phyloP scores from a whole-genome alignment of 2,888 invertebrate genomes.

The Mimas tiliae region DNA sequence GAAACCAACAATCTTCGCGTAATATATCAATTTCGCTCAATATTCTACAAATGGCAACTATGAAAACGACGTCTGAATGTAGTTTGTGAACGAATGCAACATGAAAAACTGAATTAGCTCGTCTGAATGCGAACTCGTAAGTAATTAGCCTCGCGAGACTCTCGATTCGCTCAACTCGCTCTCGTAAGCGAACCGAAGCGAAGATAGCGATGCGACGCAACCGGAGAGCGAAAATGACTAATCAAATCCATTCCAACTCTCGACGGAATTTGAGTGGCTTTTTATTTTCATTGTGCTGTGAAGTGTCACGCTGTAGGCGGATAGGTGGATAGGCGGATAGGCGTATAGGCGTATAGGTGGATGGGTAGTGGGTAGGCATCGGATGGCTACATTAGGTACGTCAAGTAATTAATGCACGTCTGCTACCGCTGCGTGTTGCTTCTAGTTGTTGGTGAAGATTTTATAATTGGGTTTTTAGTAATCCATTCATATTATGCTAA shows the following conservation, averaged over 20 bases:
- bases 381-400: constrained; percentile 11
- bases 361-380: constrained; percentile 21
- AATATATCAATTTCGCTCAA: constrained; percentile 29
- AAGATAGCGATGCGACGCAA: constrained; percentile 75
- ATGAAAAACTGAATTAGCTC: constrained; percentile 80
- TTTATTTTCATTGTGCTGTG: constrained; percentile 80
- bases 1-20: constrained; percentile 36
- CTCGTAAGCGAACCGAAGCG: constrained; percentile 79
- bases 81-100: constrained; percentile 67
- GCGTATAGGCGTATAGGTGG: constrained; percentile 1
- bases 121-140: constrained; percentile 81
- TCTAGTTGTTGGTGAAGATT: neutral
- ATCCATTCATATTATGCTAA: neutral
- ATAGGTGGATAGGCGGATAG: constrained; percentile 13
- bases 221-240: constrained; percentile 81
- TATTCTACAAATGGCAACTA: constrained; percentile 12
- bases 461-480: neutral
- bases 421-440: neutral
- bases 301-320: constrained; percentile 67
- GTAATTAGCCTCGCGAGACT: constrained; percentile 84
- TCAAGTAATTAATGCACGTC: constrained; percentile 17
- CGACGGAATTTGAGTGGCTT: constrained; percentile 73
- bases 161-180: constrained; percentile 73
- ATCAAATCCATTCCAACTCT: constrained; percentile 83
- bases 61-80: constrained; percentile 52